Conservation (phyloP, 1,140 invertebrate genomes). For the Zaprionus ornatus region DNA sequence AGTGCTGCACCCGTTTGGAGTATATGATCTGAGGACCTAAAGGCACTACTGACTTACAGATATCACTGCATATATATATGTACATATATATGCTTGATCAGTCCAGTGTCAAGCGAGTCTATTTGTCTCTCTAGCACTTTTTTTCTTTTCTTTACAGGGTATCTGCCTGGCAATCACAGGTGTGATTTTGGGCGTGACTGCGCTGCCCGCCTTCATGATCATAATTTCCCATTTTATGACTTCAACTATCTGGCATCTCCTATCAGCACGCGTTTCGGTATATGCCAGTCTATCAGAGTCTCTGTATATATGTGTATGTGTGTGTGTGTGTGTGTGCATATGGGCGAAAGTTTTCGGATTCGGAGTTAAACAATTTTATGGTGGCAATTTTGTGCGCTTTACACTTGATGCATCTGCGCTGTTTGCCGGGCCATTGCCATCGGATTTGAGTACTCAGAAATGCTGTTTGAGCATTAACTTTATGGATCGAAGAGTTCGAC, state of each 20-base stretch:
- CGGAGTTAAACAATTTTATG: constrained; percentile 40
- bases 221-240: constrained; percentile 51
- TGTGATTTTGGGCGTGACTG: constrained; percentile 9
- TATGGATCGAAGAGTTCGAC: constrained; percentile 28
- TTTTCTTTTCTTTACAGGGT: neutral
- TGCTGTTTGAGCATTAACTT: constrained; percentile 27
- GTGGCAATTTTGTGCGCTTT: constrained; percentile 46
- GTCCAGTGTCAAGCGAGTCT: too few species aligned
- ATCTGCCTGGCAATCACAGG: neutral
- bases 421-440: constrained; percentile 39
- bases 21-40: too few species aligned
- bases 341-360: constrained; percentile 47
- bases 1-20: constrained; percentile 35
- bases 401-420: constrained; percentile 47
- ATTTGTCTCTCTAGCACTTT: too few species aligned
- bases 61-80: too few species aligned
- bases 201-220: constrained; percentile 31
- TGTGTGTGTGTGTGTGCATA: constrained; percentile 17
- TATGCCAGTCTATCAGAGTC: too few species aligned
- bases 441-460: constrained; percentile 20
- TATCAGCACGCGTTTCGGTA: constrained; percentile 9
- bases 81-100: too few species aligned
- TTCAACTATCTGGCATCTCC: constrained; percentile 32
- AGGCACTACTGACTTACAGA: too few species aligned
- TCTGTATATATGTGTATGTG: neutral